Evolutionary conservation across 2,113 vertebrate genomes (phyloP), one percentile per base, ranked within the genome.

Genomic region (Periophthalmodon schlosseri): DNA sequence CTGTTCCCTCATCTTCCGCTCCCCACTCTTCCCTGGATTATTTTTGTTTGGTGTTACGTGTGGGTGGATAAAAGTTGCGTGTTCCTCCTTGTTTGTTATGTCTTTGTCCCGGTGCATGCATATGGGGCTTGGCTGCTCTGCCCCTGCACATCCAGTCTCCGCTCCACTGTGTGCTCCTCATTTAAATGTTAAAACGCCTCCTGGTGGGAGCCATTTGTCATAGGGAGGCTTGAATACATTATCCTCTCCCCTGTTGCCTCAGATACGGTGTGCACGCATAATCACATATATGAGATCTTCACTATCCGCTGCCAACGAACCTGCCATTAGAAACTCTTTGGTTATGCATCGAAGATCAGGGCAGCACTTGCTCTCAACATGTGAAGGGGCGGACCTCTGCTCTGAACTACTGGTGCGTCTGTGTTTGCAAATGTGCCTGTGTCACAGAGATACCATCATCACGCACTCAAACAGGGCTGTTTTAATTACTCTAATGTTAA

Each of bases 181-280:
- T 89, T 89, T 90, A 88, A 91, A 91, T 91, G 85, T 88, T 88
- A 87, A 89, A 86, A 80, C 34, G 65, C 74, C 81, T 81, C 82
- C 81, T 76, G 74, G 86, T 90, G 87, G 79, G 81, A 77, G 84
- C 75, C 79, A 83, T 89, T 88, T 91, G 90, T 93, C 90, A 90
- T 88, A 84, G 73, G 86, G 72, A 89, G 76, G 75, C 79, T 82
- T 39, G 74, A 87, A 85, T 86, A 87, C 76, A 89, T 91, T 85
- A 91, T 87, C 87, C 70, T 82, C 86, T 72, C 78, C 70, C 66
- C 65, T 70, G 79, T 88, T 36, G 21, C 54, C 76, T 84, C 71
- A 83, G 77, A 82, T 69, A 77, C 46, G 13, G 23, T 36, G 5
- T 23, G 10, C 50, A 56, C 68, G 68, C 74, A 73, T 65, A 50